Base-by-base conservation (phyloP, 2,888 invertebrate species). In the Aphodius sticticus region DNA sequence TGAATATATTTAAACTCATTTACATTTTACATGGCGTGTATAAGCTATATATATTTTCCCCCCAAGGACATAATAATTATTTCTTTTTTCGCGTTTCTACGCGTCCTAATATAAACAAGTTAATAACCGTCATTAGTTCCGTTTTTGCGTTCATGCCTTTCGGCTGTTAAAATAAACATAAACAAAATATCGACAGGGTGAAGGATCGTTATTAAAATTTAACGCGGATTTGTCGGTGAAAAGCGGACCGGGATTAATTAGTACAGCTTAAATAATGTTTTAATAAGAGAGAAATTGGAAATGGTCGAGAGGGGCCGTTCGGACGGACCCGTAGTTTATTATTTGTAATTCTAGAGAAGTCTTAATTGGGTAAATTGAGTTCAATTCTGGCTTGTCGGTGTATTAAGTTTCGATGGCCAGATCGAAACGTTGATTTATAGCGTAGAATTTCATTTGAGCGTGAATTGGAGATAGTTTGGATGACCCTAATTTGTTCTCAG, bases 1-100 rank as follows among this genome's bases (percentile, higher is more conserved):
- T 53, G 53, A 53, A 53, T 53, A 53, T 53, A 53, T 53, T 53
- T 53, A 53, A 53, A 53, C 53, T 53, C 53, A 53, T 53, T 53
- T 53, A 53, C 53, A 53, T 53, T 53, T 53, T 53, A 53, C 53
- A 53, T 53, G 53, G 53, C 53, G 53, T 53, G 53, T 12, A 53
- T 53, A 53, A 53, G 53, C 53, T 53, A 53, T 53, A 53, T 53
- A 53, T 53, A 53, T 53, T 53, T 38, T 12, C 7, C 53, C 53
- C 53, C 53, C 53, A 53, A 53, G 53, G 53, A 53, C 53, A 5
- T 5, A 53, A 53, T 53, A 53, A 53, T 53, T 53, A 53, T 53
- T 53, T 53, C 53, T 53, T 12, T 53, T 53, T 53, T 53, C 12
- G 7, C 12, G 9, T 53, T 53, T 53, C 53, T 53, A 53, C 53